These are phyloP conservation scores for Ptyas mucosa DNA, from an alignment of 2,113 vertebrate genomes.

Conservation along the genomic window DNA sequence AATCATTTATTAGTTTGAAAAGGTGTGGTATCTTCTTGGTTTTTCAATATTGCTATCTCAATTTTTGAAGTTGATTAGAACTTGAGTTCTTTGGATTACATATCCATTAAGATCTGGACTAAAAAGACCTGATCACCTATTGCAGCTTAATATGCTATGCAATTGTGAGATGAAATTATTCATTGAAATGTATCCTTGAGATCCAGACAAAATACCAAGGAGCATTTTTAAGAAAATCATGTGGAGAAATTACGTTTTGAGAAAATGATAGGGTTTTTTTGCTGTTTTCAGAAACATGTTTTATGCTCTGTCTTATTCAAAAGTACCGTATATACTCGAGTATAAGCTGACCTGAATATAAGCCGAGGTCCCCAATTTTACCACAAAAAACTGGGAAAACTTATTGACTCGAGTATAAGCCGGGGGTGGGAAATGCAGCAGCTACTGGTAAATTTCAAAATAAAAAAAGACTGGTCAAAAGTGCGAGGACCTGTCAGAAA, in stretches of 20 bases:
- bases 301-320: background rate
- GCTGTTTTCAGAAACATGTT: background rate
- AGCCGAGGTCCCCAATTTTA: no score
- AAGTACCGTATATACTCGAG: no score
- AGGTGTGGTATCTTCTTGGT: background rate
- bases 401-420: no score
- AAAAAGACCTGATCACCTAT: background rate
- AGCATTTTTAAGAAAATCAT: background rate
- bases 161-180: background rate
- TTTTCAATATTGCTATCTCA: background rate
- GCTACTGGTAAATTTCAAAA: no score
- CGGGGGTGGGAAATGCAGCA: no score
- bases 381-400: no score
- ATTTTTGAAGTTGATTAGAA: background rate
- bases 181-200: background rate
- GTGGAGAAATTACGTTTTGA: background rate
- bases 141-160: background rate
- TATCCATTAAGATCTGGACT: background rate
- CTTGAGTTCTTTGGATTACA: background rate
- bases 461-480: no score
- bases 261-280: background rate
- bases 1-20: background rate
- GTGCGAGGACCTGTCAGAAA: no score
- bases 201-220: background rate
- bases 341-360: no score